Evolutionary conservation across 2,797 vertebrate species (phyloP), one percentile per base, ranked within the genome.

Genomic region (Tympanoctomys barrerae): DNA sequence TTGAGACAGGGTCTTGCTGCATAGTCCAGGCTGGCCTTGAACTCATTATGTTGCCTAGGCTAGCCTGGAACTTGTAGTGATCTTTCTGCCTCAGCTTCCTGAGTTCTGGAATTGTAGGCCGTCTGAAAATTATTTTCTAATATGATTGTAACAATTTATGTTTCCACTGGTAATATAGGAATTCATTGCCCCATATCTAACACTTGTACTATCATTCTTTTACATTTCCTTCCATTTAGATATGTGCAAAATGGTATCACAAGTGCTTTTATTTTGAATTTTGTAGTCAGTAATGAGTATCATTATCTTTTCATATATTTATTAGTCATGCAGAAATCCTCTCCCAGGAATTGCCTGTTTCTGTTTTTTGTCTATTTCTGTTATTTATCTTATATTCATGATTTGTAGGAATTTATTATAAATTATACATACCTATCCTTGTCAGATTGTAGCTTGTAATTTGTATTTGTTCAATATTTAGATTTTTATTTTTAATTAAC

Each of bases 81-180:
- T 68, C 31, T 19, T 66, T 19, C 4, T 5, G 59, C 39, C 28
- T 75, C 61, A 86, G 16, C 2, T 2, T 42, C 10, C 49, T 1
- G 14, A 68, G 31, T 75, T 36, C 73, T 86, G 62, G 83, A 33
- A 59, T 87, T 46, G 26, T 31, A 80, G 73, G 62, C 19, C 64
- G 70, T 22, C 5, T 87, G 90, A 80, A 73, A 62, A 46, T 91
- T 85, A 77, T 90, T 90, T 96, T 78, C 66, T 94, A 66, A 90
- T 39, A 24, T 21, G 19, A 21, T 81, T 87, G 33, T 81, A 73
- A 52, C 42, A 77, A 28, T 83, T 81, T 46, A 61, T 1, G 33
- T 61, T 77, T 28, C 87, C 18, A 22, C 22, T 36, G 24, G 64
- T 22, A 68, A 12, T 16, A 33, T 52, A 7, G 71, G 46, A 57